Percentiles rank a stretch among this genome's conserved stretches.
These are phyloP conservation scores for Lordiphosa collinella DNA, from an alignment of 1,140 invertebrate species.

Conservation along the genomic window DNA sequence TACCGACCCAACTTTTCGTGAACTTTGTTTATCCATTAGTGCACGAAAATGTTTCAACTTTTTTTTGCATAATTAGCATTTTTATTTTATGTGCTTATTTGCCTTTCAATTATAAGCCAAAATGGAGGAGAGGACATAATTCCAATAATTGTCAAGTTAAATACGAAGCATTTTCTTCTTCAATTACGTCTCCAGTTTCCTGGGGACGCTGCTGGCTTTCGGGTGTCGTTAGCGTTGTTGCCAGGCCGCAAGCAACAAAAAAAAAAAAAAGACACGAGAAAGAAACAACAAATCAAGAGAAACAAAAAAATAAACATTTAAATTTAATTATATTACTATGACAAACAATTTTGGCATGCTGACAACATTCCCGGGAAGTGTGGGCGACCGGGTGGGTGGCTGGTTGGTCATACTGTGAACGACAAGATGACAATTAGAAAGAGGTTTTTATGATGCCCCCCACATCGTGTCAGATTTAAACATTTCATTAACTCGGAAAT, in stretches of 20 bases:
- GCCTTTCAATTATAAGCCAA: background rate
- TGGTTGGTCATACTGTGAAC: background rate
- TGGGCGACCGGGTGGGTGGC: background rate
- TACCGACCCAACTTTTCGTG: background rate
- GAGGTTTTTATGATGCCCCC: background rate
- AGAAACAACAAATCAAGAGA: too few relatives aligned
- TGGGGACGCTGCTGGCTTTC: background rate
- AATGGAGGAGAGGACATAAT: constrained; percentile 10
- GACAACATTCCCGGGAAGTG: constrained; percentile 33
- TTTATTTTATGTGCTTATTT: constrained; percentile 4
- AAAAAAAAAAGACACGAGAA: too few relatives aligned
- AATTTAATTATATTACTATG: constrained; percentile 77
- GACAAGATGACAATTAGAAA: background rate
- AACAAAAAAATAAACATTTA: constrained; percentile 53
- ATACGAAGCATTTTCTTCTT: background rate
- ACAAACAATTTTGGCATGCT: constrained; percentile 76
- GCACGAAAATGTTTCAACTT: constrained; percentile 4
- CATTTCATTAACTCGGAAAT: background rate
- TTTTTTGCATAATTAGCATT: constrained; percentile 1
- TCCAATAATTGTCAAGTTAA: constrained; percentile 41
- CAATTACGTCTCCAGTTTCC: background rate
- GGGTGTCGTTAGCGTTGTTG: background rate
- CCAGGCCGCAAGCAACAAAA: constrained; percentile 2
- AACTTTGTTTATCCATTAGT: constrained; percentile 5
- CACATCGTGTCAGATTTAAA: too few relatives aligned